Evolutionary conservation across 2,113 vertebrate species (phyloP).

Genomic region (Potamarius usumacintae): DNA sequence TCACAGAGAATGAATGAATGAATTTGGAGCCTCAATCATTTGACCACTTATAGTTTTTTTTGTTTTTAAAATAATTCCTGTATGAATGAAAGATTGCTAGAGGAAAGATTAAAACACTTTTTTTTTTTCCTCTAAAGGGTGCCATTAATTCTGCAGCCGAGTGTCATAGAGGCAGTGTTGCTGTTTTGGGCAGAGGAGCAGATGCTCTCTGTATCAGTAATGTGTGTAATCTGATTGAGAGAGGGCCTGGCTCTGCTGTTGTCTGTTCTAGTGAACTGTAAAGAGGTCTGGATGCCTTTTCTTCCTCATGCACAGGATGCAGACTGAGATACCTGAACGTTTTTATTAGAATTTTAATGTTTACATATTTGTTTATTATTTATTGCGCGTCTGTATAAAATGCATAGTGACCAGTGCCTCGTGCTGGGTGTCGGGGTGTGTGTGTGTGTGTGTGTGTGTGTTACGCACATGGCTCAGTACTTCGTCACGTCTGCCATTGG

Average conservation of each 20-base stretch:
- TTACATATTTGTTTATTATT: not conserved
- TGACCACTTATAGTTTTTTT: not conserved
- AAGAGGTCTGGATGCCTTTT: not conserved
- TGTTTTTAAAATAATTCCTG: not conserved
- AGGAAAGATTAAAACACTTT: not conserved
- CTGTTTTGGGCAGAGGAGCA: constrained; percentile 14
- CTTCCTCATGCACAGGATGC: not conserved
- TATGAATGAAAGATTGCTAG: not conserved
- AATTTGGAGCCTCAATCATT: not conserved
- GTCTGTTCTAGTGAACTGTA: not conserved
- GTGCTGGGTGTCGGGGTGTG: not conserved
- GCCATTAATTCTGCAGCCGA: not conserved
- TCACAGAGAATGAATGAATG: not conserved
- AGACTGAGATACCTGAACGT: not conserved
- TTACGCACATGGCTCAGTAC: not conserved
- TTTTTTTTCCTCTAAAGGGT: not conserved
- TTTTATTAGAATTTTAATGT: not conserved
- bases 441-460: not conserved
- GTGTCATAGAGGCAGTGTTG: not conserved
- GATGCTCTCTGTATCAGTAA: constrained; percentile 32
- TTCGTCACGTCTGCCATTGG: constrained; percentile 7
- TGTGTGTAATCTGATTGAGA: constrained; percentile 36
- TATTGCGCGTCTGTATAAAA: not conserved
- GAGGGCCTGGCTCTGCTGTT: constrained; percentile 6
- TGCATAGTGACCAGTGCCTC: not conserved